Evolutionary conservation across 2,797 vertebrate genomes (phyloP).

Genomic region (Perodicticus potto): DNA sequence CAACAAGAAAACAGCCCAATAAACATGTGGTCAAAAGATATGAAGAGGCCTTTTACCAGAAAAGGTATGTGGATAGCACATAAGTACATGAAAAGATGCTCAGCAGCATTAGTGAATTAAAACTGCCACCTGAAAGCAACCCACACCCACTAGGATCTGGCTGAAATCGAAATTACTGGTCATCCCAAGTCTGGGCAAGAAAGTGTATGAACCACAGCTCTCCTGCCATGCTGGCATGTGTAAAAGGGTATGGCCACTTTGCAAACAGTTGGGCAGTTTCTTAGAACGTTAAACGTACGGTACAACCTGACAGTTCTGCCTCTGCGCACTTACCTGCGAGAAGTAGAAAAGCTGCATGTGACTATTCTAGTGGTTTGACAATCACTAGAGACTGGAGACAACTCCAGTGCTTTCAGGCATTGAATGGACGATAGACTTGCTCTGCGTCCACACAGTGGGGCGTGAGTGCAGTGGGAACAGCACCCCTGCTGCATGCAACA

Average conservation of each 20-base stretch:
- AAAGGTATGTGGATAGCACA: fast-evolving
- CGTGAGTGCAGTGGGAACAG: not conserved
- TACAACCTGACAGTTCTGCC: not conserved
- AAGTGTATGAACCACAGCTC: not conserved
- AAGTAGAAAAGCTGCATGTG: not conserved
- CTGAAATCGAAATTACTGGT: not conserved
- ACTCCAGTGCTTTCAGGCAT: not conserved
- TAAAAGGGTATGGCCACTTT: not conserved
- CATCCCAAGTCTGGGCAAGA: fast-evolving
- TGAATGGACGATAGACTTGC: not conserved
- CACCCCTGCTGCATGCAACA: not conserved
- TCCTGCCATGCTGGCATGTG: not conserved
- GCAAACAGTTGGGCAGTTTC: not conserved
- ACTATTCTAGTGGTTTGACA: not conserved
- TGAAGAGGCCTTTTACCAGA: too few relatives aligned
- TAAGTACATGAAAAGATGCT: fast-evolving
- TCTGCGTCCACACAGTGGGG: fast-evolving
- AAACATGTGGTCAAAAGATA: not conserved
- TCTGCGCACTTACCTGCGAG: not conserved
- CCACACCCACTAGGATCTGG: fast-evolving
- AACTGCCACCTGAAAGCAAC: not conserved
- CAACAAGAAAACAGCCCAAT: not conserved
- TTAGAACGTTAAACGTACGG: not conserved
- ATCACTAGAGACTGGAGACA: not conserved
- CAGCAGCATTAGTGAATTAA: too few relatives aligned